Conservation (phyloP, 2,888 invertebrate species). For the Pachydiplax longipennis region DNA sequence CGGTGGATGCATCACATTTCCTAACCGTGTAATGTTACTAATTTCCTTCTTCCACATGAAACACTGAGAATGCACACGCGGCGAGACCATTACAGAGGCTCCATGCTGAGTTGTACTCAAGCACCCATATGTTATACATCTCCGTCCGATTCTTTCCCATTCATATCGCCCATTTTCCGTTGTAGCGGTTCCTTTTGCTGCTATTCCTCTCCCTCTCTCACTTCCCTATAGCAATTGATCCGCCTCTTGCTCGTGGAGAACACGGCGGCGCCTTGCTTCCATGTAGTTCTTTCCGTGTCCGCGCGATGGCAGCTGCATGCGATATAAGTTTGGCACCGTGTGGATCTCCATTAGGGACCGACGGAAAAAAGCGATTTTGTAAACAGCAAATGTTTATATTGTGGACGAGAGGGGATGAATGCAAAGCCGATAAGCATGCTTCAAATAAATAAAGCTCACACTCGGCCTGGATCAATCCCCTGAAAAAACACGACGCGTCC, state of each 20-base stretch:
- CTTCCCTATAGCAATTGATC: background rate
- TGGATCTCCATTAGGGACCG: background rate
- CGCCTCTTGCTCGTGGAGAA: background rate
- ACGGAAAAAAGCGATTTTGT: background rate
- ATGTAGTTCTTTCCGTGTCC: background rate
- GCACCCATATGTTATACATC: background rate
- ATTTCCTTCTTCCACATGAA: too few species aligned
- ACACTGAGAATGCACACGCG: too few species aligned
- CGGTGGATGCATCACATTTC: too few species aligned
- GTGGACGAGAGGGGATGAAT: too few species aligned
- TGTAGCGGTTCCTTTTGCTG: background rate
- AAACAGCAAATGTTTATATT: too few species aligned
- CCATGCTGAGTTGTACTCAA: too few species aligned
- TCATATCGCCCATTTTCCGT: background rate
- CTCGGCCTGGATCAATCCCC: too few species aligned
- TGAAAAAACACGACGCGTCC: too few species aligned
- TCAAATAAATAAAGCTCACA: too few species aligned
- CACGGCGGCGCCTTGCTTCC: background rate
- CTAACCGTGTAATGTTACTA: too few species aligned
- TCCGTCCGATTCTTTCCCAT: background rate
- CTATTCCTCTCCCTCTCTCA: background rate
- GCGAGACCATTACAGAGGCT: too few species aligned
- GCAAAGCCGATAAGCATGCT: too few species aligned
- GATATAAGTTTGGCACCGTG: background rate
- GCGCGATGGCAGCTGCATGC: background rate